Evolutionary conservation across 1,140 invertebrate species (phyloP).

Genomic region (Hermatobates lingyangjiaoensis): DNA sequence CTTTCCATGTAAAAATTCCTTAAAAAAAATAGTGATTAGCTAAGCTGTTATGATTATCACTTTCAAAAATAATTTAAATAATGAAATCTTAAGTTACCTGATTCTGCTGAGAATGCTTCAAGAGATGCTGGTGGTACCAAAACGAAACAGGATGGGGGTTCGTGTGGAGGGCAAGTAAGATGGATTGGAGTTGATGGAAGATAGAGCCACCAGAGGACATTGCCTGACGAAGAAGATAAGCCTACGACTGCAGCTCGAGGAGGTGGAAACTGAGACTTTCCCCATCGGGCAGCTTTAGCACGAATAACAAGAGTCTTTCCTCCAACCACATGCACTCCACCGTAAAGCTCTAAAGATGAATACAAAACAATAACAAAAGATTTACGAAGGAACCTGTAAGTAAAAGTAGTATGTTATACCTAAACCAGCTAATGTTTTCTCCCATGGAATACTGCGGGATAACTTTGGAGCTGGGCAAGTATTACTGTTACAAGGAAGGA

Average conservation of each 20-base stretch:
- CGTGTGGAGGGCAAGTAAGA: slow-evolving; percentile 39
- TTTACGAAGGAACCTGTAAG: no score
- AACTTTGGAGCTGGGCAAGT: no score
- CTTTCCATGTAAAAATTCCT: slow-evolving; percentile 14
- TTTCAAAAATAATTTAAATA: background rate
- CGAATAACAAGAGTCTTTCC: slow-evolving; percentile 52
- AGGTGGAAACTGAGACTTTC: slow-evolving; percentile 20
- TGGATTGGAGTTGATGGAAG: slow-evolving; percentile 39
- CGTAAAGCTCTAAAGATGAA: slow-evolving; percentile 48
- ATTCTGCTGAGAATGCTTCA: slow-evolving; percentile 39
- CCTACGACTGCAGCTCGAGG: slow-evolving; percentile 29
- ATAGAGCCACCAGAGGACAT: slow-evolving; percentile 40
- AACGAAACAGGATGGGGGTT: background rate
- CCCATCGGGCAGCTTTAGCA: slow-evolving; percentile 28
- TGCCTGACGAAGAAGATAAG: slow-evolving; percentile 38
- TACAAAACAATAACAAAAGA: no score
- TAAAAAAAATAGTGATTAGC: slow-evolving; percentile 1
- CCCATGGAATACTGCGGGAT: no score
- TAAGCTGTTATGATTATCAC: background rate
- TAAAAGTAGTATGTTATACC: no score
- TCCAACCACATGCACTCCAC: slow-evolving; percentile 43
- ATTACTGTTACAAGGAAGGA: no score
- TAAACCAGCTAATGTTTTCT: no score
- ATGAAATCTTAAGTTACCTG: slow-evolving; percentile 25
- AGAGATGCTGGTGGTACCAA: background rate